Percentiles rank a stretch among this genome's conserved stretches.
Evolutionary conservation across 2,113 vertebrate genomes (phyloP).

Genomic region (Lepisosteus oculatus): DNA sequence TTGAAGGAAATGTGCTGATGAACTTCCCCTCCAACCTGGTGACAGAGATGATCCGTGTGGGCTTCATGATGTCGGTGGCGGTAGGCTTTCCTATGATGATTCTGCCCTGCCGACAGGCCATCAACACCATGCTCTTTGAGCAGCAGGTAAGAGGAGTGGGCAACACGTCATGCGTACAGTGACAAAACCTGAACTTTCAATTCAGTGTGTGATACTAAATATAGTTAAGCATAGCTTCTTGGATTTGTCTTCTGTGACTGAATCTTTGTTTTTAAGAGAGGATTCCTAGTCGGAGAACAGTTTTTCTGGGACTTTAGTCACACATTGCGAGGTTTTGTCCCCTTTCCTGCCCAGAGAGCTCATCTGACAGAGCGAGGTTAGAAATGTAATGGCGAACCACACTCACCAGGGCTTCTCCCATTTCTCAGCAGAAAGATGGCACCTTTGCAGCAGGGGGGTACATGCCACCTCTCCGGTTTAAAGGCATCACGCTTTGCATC

Average conservation of each 20-base stretch:
- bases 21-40: slow-evolving; percentile 97
- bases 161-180: too few species aligned
- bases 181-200: too few species aligned
- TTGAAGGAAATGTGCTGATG: slow-evolving; percentile 91
- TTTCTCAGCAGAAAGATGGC: slow-evolving; percentile 87
- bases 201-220: too few species aligned
- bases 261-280: too few species aligned
- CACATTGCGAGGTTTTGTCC: too few species aligned
- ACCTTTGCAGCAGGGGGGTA: slow-evolving; percentile 94
- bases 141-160: slow-evolving; percentile 78
- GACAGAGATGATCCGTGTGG: slow-evolving; percentile 90
- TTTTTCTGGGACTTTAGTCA: too few species aligned
- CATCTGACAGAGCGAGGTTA: too few species aligned
- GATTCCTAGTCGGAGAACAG: too few species aligned
- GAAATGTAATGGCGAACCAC: neutral
- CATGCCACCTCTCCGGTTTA: slow-evolving; percentile 95
- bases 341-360: too few species aligned
- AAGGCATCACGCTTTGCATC: slow-evolving; percentile 66
- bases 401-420: neutral
- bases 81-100: slow-evolving; percentile 99
- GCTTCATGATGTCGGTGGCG: slow-evolving; percentile 96
- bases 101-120: slow-evolving; percentile 89
- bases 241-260: too few species aligned
- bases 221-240: too few species aligned
- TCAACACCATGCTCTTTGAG: slow-evolving; percentile 96